Conservation (phyloP, 1,140 invertebrate genomes). For the Zaprionus kolodkinae region DNA sequence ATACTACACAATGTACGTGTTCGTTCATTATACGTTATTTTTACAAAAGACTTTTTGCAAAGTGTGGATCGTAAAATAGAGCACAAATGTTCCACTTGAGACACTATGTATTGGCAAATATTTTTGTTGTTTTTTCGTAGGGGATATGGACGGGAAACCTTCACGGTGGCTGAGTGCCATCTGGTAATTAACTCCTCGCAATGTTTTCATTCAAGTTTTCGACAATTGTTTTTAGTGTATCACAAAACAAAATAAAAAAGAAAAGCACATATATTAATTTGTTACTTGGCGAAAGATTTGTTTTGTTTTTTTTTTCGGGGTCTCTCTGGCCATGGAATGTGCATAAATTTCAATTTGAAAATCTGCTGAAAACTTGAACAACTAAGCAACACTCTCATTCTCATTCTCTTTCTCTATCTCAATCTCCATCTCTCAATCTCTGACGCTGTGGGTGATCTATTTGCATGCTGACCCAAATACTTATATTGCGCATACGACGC, state of each 20-base stretch:
- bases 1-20: background rate
- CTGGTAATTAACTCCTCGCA: slow-evolving; percentile 40
- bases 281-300: slow-evolving; percentile 28
- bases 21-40: background rate
- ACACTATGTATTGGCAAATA: slow-evolving; percentile 35
- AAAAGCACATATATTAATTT: slow-evolving; percentile 35
- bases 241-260: background rate
- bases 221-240: slow-evolving; percentile 25
- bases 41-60: slow-evolving; percentile 9
- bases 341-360: slow-evolving; percentile 33
- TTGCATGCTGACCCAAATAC: slow-evolving; percentile 50
- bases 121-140: background rate
- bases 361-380: slow-evolving; percentile 22
- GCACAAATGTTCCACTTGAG: slow-evolving; percentile 40
- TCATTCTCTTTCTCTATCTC: background rate
- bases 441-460: slow-evolving; percentile 48
- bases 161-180: slow-evolving; percentile 29
- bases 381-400: background rate
- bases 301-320: background rate
- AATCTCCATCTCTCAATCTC: slow-evolving; percentile 13
- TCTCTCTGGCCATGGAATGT: slow-evolving; percentile 37
- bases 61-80: slow-evolving; percentile 18
- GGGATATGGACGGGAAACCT: slow-evolving; percentile 24
- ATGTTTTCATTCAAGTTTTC: slow-evolving; percentile 29
- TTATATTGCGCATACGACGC: slow-evolving; percentile 40